phyloP scores from a whole-genome alignment of 1,140 invertebrate species.

The Atta colombica region DNA sequence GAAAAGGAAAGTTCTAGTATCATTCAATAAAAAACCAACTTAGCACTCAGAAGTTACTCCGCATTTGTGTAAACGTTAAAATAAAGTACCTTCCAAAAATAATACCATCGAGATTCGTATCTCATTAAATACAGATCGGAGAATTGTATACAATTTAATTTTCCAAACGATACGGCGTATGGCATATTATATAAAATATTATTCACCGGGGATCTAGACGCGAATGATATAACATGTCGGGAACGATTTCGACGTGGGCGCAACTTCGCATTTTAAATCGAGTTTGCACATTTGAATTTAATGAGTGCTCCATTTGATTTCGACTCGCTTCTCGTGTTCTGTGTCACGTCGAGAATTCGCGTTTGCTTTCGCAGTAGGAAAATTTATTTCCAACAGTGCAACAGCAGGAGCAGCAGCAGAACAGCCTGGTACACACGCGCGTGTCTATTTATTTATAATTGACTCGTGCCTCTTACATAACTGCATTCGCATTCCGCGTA shows the following conservation, averaged over 20 bases:
- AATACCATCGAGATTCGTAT: constrained; percentile 9
- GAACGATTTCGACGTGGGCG: constrained; percentile 21
- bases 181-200: background rate
- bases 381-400: constrained; percentile 29
- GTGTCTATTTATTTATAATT: constrained; percentile 59
- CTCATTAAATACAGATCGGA: constrained; percentile 8
- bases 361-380: background rate
- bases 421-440: constrained; percentile 25
- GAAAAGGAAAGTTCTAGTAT: too few species aligned
- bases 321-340: constrained; percentile 13
- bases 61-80: background rate
- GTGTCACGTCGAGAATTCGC: background rate
- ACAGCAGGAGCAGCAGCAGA: background rate
- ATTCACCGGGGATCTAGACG: background rate
- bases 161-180: constrained; percentile 5
- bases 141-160: constrained; percentile 37
- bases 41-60: constrained; percentile 61
- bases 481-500: constrained; percentile 68
- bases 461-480: constrained; percentile 65
- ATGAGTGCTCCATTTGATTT: constrained; percentile 28
- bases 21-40: too few species aligned
- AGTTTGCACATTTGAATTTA: constrained; percentile 18
- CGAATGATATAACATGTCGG: background rate
- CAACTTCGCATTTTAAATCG: background rate
- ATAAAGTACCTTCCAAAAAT: constrained; percentile 2